These are phyloP conservation scores for Dolichallabes microphthalmus DNA, from an alignment of 2,113 vertebrate species.

Conservation along the genomic window DNA sequence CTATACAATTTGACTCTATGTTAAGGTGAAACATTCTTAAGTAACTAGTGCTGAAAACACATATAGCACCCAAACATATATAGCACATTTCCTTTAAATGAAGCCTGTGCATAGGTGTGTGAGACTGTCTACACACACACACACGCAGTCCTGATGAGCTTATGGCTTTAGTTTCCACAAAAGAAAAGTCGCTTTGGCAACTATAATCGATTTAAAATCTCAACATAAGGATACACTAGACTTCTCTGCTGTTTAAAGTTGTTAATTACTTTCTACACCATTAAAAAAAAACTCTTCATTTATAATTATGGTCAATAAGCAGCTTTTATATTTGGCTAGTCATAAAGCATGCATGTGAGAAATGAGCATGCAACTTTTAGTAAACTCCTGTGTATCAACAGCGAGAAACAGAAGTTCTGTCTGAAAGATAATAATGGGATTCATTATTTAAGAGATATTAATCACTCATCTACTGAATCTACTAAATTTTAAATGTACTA, in stretches of 20 bases:
- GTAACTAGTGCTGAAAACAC: constrained; percentile 35
- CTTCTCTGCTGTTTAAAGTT: constrained; percentile 25
- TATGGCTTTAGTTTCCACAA: constrained; percentile 55
- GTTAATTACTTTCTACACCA: constrained; percentile 35
- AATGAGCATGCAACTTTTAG: constrained; percentile 52
- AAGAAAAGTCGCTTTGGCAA: constrained; percentile 48
- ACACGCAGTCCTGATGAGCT: constrained; percentile 41
- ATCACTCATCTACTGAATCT: constrained; percentile 10
- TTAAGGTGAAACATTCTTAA: constrained; percentile 43
- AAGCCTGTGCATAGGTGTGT: constrained; percentile 36
- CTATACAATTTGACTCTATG: constrained; percentile 20
- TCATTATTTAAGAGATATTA: neutral
- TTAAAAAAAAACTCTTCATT: constrained; percentile 54
- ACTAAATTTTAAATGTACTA: constrained; percentile 45
- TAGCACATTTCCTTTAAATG: constrained; percentile 44
- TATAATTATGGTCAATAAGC: constrained; percentile 61
- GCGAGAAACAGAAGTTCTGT: neutral
- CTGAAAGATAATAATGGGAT: constrained; percentile 18
- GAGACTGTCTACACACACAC: constrained; percentile 11
- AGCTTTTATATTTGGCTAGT: constrained; percentile 63
- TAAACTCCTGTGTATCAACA: constrained; percentile 31
- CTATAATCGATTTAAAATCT: constrained; percentile 37
- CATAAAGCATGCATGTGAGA: constrained; percentile 47
- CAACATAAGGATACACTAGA: neutral
- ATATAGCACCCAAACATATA: constrained; percentile 38